phyloP scores from a whole-genome alignment of 2,797 vertebrate genomes.

The Pseudochirops corinnae region DNA sequence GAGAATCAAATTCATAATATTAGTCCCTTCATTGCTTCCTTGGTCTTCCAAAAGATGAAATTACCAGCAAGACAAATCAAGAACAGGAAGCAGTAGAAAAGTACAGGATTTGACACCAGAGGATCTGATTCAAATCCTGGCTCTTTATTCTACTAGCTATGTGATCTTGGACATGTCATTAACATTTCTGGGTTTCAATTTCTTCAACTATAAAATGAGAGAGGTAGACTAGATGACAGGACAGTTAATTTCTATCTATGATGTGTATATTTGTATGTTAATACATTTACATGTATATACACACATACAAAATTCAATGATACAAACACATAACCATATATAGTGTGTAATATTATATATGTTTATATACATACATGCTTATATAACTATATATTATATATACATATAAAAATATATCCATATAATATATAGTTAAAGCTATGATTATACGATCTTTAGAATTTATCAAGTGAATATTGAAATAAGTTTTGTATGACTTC shows the following conservation, averaged over 20 bases:
- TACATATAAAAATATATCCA: too few relatives aligned
- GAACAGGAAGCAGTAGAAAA: not conserved
- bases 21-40: not conserved
- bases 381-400: not conserved
- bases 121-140: not conserved
- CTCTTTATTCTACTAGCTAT: not conserved
- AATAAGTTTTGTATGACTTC: not conserved
- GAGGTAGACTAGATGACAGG: not conserved
- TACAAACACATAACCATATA: not conserved
- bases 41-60: not conserved
- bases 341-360: not conserved
- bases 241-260: not conserved
- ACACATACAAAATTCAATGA: not conserved
- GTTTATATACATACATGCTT: not conserved
- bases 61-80: not conserved
- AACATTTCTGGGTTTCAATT: not conserved
- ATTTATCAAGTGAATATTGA: not conserved
- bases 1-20: not conserved
- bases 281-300: too few relatives aligned
- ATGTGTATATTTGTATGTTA: not conserved
- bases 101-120: not conserved
- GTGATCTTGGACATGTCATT: not conserved
- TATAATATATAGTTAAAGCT: too few relatives aligned
- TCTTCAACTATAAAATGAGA: not conserved
- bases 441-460: not conserved